Percentiles rank a stretch among this genome's conserved stretches.
Conservation (phyloP, 2,888 invertebrate genomes). For the Drosophila macrothrix region DNA sequence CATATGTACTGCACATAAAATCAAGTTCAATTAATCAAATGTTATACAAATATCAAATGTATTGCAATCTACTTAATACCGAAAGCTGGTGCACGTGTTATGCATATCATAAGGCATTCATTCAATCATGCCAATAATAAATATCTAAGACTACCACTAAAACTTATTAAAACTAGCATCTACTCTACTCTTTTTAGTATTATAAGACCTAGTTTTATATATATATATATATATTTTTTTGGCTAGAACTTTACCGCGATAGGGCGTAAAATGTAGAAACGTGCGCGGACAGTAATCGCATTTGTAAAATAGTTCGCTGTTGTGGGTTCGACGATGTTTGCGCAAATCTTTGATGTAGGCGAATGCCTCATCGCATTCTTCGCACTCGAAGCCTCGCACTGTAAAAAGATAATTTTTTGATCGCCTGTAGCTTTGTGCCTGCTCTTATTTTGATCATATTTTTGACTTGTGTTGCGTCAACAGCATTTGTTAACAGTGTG, state of each 20-base stretch:
- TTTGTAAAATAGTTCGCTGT: constrained; percentile 77
- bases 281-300: constrained; percentile 71
- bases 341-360: constrained; percentile 71
- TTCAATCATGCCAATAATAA: constrained; percentile 14
- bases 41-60: background rate
- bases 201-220: background rate
- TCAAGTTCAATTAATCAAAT: constrained; percentile 5
- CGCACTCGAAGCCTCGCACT: constrained; percentile 74
- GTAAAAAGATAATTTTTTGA: constrained; percentile 60
- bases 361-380: constrained; percentile 70
- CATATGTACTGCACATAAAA: constrained; percentile 65
- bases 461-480: constrained; percentile 11
- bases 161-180: constrained; percentile 16
- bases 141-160: background rate
- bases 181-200: constrained; percentile 17
- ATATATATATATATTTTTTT: background rate
- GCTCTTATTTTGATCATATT: background rate
- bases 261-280: constrained; percentile 74
- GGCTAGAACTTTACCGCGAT: constrained; percentile 67
- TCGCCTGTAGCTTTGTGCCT: constrained; percentile 44
- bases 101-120: constrained; percentile 30
- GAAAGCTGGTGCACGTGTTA: constrained; percentile 51
- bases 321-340: constrained; percentile 77
- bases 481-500: constrained; percentile 5
- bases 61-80: constrained; percentile 1